A percentile compares a stretch with the other conserved stretches of the same genome.
These are phyloP conservation scores for Machimus atricapillus DNA, from an alignment of 2,888 invertebrate species.

Conservation along the genomic window DNA sequence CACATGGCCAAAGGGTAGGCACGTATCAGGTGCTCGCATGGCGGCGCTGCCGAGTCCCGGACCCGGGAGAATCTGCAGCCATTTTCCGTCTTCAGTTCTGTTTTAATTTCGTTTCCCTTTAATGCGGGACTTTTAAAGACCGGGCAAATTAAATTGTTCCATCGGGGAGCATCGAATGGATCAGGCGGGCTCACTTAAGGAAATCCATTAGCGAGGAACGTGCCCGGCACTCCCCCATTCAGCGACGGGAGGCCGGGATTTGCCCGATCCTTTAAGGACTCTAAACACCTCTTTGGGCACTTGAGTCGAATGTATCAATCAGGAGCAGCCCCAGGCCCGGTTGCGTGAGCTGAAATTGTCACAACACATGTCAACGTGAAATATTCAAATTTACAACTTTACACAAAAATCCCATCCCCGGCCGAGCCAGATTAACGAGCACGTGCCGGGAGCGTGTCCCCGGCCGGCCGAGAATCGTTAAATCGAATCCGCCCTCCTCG, in stretches of 20 bases:
- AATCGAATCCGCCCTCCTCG: conserved; percentile 27
- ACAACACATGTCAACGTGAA: conserved; percentile 41
- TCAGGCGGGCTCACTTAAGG: conserved; percentile 28
- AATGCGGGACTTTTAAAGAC: conserved; percentile 8
- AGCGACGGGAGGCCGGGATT: not conserved
- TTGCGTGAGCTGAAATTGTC: conserved; percentile 36
- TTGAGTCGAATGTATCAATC: conserved; percentile 31
- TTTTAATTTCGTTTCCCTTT: conserved; percentile 37
- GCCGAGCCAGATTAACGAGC: conserved; percentile 24
- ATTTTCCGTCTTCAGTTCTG: conserved; percentile 30
- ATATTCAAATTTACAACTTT: conserved; percentile 40
- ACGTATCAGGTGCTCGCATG: conserved; percentile 33
- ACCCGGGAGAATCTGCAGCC: conserved; percentile 16
- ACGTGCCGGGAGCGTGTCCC: conserved; percentile 35
- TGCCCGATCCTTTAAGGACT: conserved; percentile 8
- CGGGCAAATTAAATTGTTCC: conserved; percentile 41
- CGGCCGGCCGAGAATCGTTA: conserved; percentile 25
- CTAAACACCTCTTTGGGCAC: conserved; percentile 4
- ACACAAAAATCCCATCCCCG: conserved; percentile 38
- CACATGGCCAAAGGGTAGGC: conserved; percentile 37
- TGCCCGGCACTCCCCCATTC: conserved; percentile 17
- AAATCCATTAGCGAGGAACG: conserved; percentile 41
- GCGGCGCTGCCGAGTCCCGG: not conserved
- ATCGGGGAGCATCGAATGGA: conserved; percentile 18
- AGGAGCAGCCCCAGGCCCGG: not conserved